Conservation (phyloP, 2,888 invertebrate genomes). For the Leucophora obtusa region DNA sequence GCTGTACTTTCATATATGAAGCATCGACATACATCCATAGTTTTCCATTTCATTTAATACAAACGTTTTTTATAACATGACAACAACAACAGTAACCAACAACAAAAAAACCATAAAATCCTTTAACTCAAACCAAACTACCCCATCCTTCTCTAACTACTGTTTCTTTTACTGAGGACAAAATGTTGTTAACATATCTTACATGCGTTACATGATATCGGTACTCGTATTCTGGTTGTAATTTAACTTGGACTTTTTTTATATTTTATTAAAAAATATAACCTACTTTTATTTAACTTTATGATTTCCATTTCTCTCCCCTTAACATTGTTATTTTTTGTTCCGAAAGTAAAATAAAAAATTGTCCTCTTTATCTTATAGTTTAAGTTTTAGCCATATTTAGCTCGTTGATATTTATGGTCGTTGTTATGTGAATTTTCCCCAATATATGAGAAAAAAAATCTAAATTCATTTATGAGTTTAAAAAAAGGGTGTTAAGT, state of each 20-base stretch:
- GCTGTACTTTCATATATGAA: too few relatives aligned
- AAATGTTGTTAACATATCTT: slow-evolving; percentile 22
- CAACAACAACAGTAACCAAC: slow-evolving; percentile 6
- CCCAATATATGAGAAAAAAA: neutral
- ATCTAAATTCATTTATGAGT: slow-evolving; percentile 50
- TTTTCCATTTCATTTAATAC: slow-evolving; percentile 56
- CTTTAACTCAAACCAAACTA: slow-evolving; percentile 40
- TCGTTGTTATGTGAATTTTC: slow-evolving; percentile 7
- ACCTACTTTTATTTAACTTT: slow-evolving; percentile 59
- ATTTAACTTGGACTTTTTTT: slow-evolving; percentile 36
- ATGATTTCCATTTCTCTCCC: slow-evolving; percentile 33
- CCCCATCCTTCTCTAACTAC: slow-evolving; percentile 8
- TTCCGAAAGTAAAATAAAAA: too few relatives aligned
- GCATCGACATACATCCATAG: slow-evolving; percentile 17
- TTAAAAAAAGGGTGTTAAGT: slow-evolving; percentile 52
- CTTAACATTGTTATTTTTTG: neutral
- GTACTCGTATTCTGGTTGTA: slow-evolving; percentile 16
- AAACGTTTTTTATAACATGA: slow-evolving; percentile 29
- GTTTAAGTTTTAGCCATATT: slow-evolving; percentile 39
- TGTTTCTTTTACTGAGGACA: slow-evolving; percentile 1
- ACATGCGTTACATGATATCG: slow-evolving; percentile 16
- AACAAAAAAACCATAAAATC: slow-evolving; percentile 39
- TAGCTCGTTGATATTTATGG: slow-evolving; percentile 52
- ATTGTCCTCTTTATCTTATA: slow-evolving; percentile 1
- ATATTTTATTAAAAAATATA: slow-evolving; percentile 54